Evolutionary conservation across 2,888 invertebrate genomes (phyloP), one percentile per base, ranked within the genome.

Genomic region (Diadegma fenestrale): DNA sequence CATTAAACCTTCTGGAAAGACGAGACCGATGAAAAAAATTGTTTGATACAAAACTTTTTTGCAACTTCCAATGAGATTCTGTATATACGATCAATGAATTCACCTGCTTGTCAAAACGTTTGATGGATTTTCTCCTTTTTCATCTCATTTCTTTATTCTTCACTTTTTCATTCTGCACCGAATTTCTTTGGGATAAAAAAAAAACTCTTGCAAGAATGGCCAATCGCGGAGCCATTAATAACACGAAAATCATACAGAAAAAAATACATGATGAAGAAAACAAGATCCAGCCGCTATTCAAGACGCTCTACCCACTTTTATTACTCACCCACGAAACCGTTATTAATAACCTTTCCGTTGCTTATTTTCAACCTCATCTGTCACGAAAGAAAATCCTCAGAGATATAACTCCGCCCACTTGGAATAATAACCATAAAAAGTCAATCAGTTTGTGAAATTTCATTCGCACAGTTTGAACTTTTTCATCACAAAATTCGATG

Each of bases 311-410:
- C 66, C 41, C 37, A 8, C 19, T 43, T 78, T 80, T 79, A 77
- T 81, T 73, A 63, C 12, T 10, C 61, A 69, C 54, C 19, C 37
- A 6, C 48, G 43, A 75, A 82, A 76, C 63, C 45, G 63, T 86
- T 84, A 87, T 86, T 85, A 88, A 88, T 87, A 81, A 84, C 72
- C 78, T 66, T 80, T 58, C 51, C 33, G 73, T 48, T 77, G 33
- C 68, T 68, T 77, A 69, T 85, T 80, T 48, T 33, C 58, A 66
- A 69, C n/a, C 48, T 26, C 61, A 69, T 80, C 77, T 30, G 69
- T 48, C 26, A 41, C 73, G 17, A 41, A 12, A 22, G 26, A 58
- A 58, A 58, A 58, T 58, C 10, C 19, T 58, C 22, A 26, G 12
- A 37, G 37, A 37, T 37, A 37, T 37, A 5, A 10, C 10, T 37